Conservation (phyloP, 30 jellyfish, hydroid and myxozoan genomes). For the Aurelia sp. region DNA sequence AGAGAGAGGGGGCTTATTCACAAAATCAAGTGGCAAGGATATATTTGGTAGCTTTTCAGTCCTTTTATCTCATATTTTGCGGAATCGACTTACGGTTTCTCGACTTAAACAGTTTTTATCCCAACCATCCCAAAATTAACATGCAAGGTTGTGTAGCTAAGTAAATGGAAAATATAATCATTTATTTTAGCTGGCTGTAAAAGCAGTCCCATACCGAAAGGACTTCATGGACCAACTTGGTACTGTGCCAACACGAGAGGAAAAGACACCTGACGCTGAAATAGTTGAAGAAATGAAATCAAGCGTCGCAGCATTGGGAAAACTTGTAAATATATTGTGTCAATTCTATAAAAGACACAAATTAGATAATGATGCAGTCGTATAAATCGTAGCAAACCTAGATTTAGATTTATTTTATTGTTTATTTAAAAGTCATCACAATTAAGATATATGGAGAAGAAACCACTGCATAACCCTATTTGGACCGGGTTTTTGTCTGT, state of each 20-base stretch:
- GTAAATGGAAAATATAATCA: too few species aligned
- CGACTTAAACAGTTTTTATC: too few species aligned
- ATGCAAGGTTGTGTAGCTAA: too few species aligned
- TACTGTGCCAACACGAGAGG: neutral
- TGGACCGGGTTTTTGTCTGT: too few species aligned
- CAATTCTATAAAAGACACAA: conserved; percentile 82
- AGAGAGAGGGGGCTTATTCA: too few species aligned
- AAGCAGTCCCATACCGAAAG: conserved; percentile 85
- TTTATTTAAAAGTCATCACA: neutral
- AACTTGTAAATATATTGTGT: conserved; percentile 70
- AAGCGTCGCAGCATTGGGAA: conserved; percentile 80
- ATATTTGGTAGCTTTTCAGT: too few species aligned
- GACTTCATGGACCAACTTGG: conserved; percentile 77
- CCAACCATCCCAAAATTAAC: too few species aligned
- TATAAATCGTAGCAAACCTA: neutral
- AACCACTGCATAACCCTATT: too few species aligned
- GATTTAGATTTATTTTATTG: neutral
- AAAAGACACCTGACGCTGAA: conserved; percentile 51
- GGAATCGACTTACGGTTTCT: too few species aligned
- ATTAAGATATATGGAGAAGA: too few species aligned
- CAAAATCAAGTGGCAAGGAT: too few species aligned
- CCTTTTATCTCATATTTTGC: too few species aligned
- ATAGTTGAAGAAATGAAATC: conserved; percentile 73
- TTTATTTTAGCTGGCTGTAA: conserved; percentile 87
- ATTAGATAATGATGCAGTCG: conserved; percentile 75